Base-by-base conservation (phyloP, 2,888 invertebrate genomes). In the Trachelus stipa region DNA sequence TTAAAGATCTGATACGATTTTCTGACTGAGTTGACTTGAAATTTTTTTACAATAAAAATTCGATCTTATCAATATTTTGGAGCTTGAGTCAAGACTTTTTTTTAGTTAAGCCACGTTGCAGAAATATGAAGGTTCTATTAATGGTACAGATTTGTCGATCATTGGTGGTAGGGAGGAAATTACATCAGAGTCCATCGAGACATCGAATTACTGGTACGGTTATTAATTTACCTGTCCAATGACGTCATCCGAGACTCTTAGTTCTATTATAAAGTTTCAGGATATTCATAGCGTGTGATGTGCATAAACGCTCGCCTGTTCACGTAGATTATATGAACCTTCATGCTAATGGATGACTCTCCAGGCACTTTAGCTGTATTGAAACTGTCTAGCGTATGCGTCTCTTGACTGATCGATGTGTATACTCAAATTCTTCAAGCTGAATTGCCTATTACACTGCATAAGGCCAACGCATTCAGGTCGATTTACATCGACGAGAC, bases 301-400 rank as follows among this genome's bases (percentile, higher is more conserved):
- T 34, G 23, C 71, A 71, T 71, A 71, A 71, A 71, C 71, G 71
- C n/a, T 34, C 15, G 31, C 9, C 71, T 71, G 71, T 34, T 33
- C 71, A 71, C 30, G 71, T 11, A 34, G 31, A 71, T 71, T 71
- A 71, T 71, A 71, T 30, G 71, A 71, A 71, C 30, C 71, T 71
- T 34, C 71, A 56, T 34, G 33, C 33, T 71, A 71, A 71, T 71
- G 71, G 33, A 71, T 71, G 31, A 30, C 71, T 71, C 71, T 34
- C 30, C 33, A 71, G 71, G 15, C 71, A 34, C 71, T 71, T 71
- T 71, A 71, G 71, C 71, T 34, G 71, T 71, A 71, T 71, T 71
- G 31, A 71, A 71, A 71, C 71, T 71, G 71, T 71, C 71, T 12
- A 71, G 71, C 23, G 23, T 34, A 30, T 23, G 71, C 33, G 33